Conservation (phyloP, 1,140 invertebrate species). For the Cardiocondyla obscurior region DNA sequence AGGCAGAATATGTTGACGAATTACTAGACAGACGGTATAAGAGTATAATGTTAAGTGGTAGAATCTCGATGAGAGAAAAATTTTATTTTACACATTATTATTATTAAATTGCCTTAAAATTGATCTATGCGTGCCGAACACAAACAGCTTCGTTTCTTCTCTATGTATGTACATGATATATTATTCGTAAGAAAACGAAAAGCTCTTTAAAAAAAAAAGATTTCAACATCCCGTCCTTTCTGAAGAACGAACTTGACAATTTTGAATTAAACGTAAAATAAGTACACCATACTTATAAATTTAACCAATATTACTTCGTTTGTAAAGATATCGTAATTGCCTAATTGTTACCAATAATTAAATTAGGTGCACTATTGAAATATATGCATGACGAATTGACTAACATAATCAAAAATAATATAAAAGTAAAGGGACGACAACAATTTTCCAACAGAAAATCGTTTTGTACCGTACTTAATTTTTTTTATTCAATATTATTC, state of each 20-base stretch:
- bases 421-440: background rate
- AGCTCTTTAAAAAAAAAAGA: background rate
- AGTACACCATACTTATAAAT: slow-evolving; percentile 66
- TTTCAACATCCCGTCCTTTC: background rate
- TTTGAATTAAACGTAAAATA: slow-evolving; percentile 62
- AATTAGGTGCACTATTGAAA: background rate
- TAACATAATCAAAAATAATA: slow-evolving; percentile 5
- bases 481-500: slow-evolving; percentile 33
- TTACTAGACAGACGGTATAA: slow-evolving; percentile 43
- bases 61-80: background rate
- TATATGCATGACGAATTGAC: slow-evolving; percentile 34
- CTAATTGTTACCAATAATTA: background rate
- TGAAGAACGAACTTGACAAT: slow-evolving; percentile 46
- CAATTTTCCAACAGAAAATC: slow-evolving; percentile 26
- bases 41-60: slow-evolving; percentile 31
- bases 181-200: slow-evolving; percentile 17
- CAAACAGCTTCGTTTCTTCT: slow-evolving; percentile 4
- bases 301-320: slow-evolving; percentile 39
- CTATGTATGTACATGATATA: slow-evolving; percentile 47
- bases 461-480: slow-evolving; percentile 48
- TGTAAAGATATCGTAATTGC: background rate
- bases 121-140: slow-evolving; percentile 46
- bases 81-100: slow-evolving; percentile 25
- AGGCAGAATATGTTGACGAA: slow-evolving; percentile 36
- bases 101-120: slow-evolving; percentile 32